Base-by-base conservation (phyloP, 2,113 vertebrate genomes). In the Pogona vitticeps region DNA sequence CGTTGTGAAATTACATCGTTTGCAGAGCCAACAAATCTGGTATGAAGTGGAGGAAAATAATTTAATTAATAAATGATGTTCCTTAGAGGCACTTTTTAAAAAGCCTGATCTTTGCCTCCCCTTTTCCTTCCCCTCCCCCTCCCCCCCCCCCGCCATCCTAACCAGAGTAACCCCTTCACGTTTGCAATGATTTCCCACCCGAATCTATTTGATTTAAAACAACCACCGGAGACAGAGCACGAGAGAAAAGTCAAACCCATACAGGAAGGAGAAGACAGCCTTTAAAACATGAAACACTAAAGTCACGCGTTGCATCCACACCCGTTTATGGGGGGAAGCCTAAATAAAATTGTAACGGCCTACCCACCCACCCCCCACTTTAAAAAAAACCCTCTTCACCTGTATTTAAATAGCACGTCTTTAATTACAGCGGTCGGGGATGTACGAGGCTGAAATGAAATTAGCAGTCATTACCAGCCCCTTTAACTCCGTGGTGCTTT, bases 391-490 rank as follows among this genome's bases (percentile, higher is more conserved):
- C 40, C 92, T 93, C 96, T 97, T 97, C 96, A 97, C 96, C 97
- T 97, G 97, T 96, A 97, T 97, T 97, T 96, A 96, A 97, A 97
- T 97, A 95, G 96, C 96, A 82, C 91, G 94, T 96, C 96, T 96
- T 96, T 97, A 97, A 97, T 97, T 97, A 97, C 96, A 96, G 96
- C 96, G 91, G 96, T 96, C 95, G 96, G 96, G 96, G 95, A 95
- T 94, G 96, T 96, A 95, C 94, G 96, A 96, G 96, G 96, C 95
- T 96, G 96, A 96, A 97, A 96, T 97, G 96, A 97, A 97, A 97
- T 97, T 97, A 97, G 96, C 96, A 97, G 96, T 97, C 97, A 97
- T 97, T 97, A 97, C 96, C 95, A 96, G 95, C 95, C 96, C 85
- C 96, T 97, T 97, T 97, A 97, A 97, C 97, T 97, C 97, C 88